Evolutionary conservation across 2,888 invertebrate species (phyloP).

Genomic region (Leptinotarsa haldemani): DNA sequence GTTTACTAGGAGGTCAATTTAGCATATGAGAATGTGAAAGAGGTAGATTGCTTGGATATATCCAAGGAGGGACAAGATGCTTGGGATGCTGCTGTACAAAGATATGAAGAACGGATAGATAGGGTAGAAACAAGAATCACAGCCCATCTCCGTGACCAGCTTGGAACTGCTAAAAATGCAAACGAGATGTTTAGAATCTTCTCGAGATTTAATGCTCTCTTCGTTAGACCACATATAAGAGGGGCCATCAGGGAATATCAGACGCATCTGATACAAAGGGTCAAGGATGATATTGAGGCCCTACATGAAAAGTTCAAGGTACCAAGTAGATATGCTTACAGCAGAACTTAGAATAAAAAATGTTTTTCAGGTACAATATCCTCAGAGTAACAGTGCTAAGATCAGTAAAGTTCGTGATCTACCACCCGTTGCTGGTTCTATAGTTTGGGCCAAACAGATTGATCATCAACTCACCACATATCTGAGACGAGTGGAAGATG

Average conservation of each 20-base stretch:
- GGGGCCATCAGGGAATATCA: conserved; percentile 99
- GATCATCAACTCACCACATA: conserved; percentile 97
- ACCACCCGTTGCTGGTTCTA: conserved; percentile 97
- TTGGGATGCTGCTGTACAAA: conserved; percentile 97
- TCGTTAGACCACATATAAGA: conserved; percentile 98
- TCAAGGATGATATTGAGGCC: conserved; percentile 98
- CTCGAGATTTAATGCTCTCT: conserved; percentile 97
- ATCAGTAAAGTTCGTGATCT: conserved; percentile 93
- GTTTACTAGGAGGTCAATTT: conserved; percentile 77
- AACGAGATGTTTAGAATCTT: conserved; percentile 99
- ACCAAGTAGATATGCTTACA: background rate
- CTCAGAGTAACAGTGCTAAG: conserved; percentile 91
- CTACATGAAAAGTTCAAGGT: conserved; percentile 98
- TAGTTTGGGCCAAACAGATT: conserved; percentile 99
- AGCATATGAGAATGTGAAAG: conserved; percentile 98
- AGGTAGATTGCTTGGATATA: conserved; percentile 97
- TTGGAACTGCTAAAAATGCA: conserved; percentile 98
- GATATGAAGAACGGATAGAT: conserved; percentile 98
- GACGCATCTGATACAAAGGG: conserved; percentile 97
- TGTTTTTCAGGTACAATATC: conserved; percentile 84
- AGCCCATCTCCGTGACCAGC: conserved; percentile 94
- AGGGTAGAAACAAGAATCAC: conserved; percentile 98
- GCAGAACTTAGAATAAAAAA: conserved; percentile 23
- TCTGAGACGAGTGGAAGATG: conserved; percentile 96
- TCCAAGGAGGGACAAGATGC: conserved; percentile 96